Conservation (phyloP, 2,888 invertebrate genomes). For the Graphium colonna region DNA sequence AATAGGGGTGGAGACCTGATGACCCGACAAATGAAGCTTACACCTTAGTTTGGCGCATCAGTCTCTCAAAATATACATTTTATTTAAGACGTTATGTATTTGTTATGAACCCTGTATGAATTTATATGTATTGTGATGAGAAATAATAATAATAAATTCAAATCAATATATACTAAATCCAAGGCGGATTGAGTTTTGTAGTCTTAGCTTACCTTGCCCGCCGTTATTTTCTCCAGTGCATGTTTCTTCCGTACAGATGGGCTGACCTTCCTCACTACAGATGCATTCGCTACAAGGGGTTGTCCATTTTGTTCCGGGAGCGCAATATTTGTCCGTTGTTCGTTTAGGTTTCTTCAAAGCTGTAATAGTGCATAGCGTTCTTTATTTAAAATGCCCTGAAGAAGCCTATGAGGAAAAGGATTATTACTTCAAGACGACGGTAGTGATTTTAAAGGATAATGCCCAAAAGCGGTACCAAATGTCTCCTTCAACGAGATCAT, state of each 20-base stretch:
- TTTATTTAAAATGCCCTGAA: too few relatives aligned
- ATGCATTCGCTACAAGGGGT: constrained; percentile 63
- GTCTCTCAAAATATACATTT: too few relatives aligned
- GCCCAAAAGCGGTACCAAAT: too few relatives aligned
- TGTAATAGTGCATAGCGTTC: too few relatives aligned
- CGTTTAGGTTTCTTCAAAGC: too few relatives aligned
- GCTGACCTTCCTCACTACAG: constrained; percentile 43
- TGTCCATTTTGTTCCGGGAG: constrained; percentile 37
- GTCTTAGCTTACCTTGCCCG: background rate
- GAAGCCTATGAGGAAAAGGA: too few relatives aligned
- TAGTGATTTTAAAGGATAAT: too few relatives aligned
- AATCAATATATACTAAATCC: background rate
- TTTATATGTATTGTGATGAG: background rate
- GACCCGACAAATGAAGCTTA: too few relatives aligned
- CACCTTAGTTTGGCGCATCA: background rate
- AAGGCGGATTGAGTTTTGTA: background rate
- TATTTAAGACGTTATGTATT: too few relatives aligned
- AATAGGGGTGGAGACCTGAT: too few relatives aligned
- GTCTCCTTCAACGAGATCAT: too few relatives aligned
- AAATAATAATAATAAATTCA: background rate
- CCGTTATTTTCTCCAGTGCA: constrained; percentile 38
- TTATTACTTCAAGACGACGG: too few relatives aligned
- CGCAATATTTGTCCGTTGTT: constrained; percentile 32
- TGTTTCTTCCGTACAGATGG: constrained; percentile 41
- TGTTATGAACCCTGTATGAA: background rate